These are phyloP conservation scores for Acanthurus tractus DNA, from an alignment of 2,797 vertebrate genomes.

Conservation along the genomic window DNA sequence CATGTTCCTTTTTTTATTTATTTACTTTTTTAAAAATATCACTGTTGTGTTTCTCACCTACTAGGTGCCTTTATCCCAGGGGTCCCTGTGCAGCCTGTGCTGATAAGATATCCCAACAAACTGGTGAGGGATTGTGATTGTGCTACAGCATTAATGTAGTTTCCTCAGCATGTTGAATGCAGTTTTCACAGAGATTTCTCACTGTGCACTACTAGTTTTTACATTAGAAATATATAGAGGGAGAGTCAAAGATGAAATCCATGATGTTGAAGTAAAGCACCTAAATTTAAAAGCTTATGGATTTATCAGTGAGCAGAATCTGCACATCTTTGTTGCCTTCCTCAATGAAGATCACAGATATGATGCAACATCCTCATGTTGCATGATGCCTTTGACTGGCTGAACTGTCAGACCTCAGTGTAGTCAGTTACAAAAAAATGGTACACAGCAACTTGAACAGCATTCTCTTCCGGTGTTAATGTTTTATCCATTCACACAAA, in stretches of 20 bases:
- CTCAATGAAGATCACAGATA: too few relatives aligned
- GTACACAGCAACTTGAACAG: too few relatives aligned
- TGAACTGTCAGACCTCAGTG: too few relatives aligned
- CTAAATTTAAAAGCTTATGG: neutral
- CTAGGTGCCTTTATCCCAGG: slow-evolving; percentile 94
- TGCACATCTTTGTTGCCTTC: too few relatives aligned
- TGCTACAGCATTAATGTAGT: neutral
- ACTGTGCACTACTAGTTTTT: neutral
- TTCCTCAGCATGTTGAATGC: neutral
- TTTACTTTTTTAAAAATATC: too few relatives aligned
- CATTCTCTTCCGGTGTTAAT: too few relatives aligned
- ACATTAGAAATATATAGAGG: neutral
- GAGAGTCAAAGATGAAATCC: neutral
- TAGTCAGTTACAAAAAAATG: too few relatives aligned
- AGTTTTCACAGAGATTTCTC: neutral
- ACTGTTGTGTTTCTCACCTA: neutral
- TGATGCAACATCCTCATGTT: too few relatives aligned
- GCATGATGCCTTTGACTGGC: too few relatives aligned
- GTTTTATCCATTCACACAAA: too few relatives aligned
- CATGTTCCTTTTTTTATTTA: too few relatives aligned
- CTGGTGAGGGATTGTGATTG: slow-evolving; percentile 84
- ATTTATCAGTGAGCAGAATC: too few relatives aligned
- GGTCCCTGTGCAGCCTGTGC: slow-evolving; percentile 93
- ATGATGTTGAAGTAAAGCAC: neutral
- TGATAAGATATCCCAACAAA: slow-evolving; percentile 93